A percentile compares a stretch with the other conserved stretches of the same genome.
phyloP scores from a whole-genome alignment of 2,797 vertebrate species.

The Gadopsis marmoratus region DNA sequence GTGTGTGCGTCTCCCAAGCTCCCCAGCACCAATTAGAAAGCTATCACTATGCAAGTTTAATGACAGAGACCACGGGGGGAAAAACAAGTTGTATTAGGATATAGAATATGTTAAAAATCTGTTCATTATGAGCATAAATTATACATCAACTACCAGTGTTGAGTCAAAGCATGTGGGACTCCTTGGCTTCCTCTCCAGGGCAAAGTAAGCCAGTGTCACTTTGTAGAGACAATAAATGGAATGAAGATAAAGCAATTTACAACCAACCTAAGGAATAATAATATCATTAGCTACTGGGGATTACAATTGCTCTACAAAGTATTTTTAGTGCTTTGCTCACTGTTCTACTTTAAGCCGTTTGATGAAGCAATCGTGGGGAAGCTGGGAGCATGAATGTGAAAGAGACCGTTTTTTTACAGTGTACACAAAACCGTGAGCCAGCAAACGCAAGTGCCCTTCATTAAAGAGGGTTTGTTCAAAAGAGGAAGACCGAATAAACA shows the following conservation, averaged over 20 bases:
- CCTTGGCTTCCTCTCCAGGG: constrained; percentile 70
- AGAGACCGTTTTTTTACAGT: constrained; percentile 5
- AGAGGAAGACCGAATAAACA: constrained; percentile 19
- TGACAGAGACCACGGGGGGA: constrained; percentile 67
- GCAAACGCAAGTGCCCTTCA: constrained; percentile 47
- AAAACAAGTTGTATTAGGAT: constrained; percentile 83
- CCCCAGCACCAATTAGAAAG: constrained; percentile 80
- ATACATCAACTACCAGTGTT: constrained; percentile 69
- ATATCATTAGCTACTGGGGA: constrained; percentile 70
- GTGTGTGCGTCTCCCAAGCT: constrained; percentile 40
- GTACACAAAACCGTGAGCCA: constrained; percentile 44
- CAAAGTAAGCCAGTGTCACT: constrained; percentile 72
- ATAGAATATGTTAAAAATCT: constrained; percentile 85
- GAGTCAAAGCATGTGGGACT: constrained; percentile 55
- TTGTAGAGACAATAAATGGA: constrained; percentile 73
- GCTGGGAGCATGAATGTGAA: constrained; percentile 61
- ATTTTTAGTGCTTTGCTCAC: constrained; percentile 63
- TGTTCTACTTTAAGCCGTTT: constrained; percentile 67
- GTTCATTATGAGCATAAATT: constrained; percentile 84
- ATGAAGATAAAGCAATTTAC: constrained; percentile 57
- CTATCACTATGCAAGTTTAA: constrained; percentile 84
- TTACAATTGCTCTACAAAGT: constrained; percentile 58
- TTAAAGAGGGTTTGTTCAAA: constrained; percentile 24
- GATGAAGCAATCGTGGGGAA: constrained; percentile 71
- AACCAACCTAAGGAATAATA: constrained; percentile 58